Percentiles rank a stretch among this genome's conserved stretches.
Conservation (phyloP, 1,140 invertebrate genomes). For the Notospermus geniculatus region DNA sequence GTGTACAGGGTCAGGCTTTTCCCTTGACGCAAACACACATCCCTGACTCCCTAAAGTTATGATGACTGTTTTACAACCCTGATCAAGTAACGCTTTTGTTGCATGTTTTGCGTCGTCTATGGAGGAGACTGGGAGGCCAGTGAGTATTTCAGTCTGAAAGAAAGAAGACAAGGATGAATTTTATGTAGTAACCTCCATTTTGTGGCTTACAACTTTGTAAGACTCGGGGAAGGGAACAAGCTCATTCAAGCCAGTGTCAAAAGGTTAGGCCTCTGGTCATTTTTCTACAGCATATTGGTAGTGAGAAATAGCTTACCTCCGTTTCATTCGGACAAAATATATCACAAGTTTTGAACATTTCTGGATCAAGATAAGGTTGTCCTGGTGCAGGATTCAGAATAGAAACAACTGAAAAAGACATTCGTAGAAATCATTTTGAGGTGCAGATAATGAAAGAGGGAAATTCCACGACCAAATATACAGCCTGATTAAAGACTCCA, state of each 20-base stretch:
- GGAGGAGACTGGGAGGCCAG: constrained; percentile 58
- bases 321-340: constrained; percentile 91
- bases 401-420: constrained; percentile 59
- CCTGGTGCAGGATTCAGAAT: constrained; percentile 89
- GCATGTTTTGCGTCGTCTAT: constrained; percentile 60
- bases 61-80: constrained; percentile 62
- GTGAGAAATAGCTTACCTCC: constrained; percentile 70
- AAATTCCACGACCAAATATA: too few relatives aligned
- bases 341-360: constrained; percentile 68
- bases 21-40: constrained; percentile 64
- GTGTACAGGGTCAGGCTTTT: constrained; percentile 57
- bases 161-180: constrained; percentile 23
- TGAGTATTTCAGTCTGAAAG: constrained; percentile 68
- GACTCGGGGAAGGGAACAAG: too few relatives aligned
- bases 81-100: constrained; percentile 40
- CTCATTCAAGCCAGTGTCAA: too few relatives aligned
- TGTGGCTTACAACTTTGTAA: too few relatives aligned
- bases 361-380: constrained; percentile 61
- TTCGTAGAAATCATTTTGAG: too few relatives aligned
- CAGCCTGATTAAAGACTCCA: too few relatives aligned
- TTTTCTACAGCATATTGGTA: too few relatives aligned
- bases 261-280: too few relatives aligned
- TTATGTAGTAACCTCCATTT: too few relatives aligned
- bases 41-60: constrained; percentile 69
- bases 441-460: too few relatives aligned